Base-by-base conservation (phyloP, 2,113 vertebrate genomes). In the Lamprologus sp. region DNA sequence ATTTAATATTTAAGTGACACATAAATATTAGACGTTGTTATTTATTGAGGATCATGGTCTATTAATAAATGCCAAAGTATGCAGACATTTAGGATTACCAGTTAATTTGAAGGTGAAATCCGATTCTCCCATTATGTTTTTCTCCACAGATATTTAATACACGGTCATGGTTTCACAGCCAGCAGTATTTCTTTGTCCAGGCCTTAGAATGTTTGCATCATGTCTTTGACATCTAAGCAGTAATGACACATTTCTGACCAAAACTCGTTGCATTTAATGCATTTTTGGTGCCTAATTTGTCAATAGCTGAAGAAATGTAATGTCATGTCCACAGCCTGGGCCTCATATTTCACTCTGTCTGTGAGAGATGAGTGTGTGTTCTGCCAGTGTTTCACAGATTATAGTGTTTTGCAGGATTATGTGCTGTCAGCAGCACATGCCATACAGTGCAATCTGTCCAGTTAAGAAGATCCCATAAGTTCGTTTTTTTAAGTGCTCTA, bases 391-490 rank as follows among this genome's bases (percentile, higher is more conserved):
- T 55, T 26, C 45, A 26, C 11, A 37, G 26, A 35, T 47, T 82
- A 23, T 49, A 60, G 58, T 83, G 23, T 83, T 85, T 65, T 87
- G 42, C 54, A 63, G 79, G 86, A 88, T 93, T 85, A 81, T 54
- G 15, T 81, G n/a, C 79, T 47, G 23, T 84, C 82, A 56, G 84
- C 80, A 49, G 83, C 85, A 86, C 87, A 55, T 88, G 87, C 81
- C 81, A 56, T 56, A 45, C 83, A 87, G 9, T 63, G 3, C 85
- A 89, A 85, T 88, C 90, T 86, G 73, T 86, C 75, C 84, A 19
- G 40, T 84, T 80, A 79, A 86, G 87, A 53, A 42, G 77, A 83
- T 85, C 77, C 40, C 77, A 84, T 77, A 73, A 93, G 4, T 86
- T 79, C 8, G 35, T 65, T 80, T 84, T 79, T 55, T 83, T 79